Evolutionary conservation across 2,888 invertebrate genomes (phyloP), one percentile per base, ranked within the genome.

Genomic region (Tenthredo scrophulariae): DNA sequence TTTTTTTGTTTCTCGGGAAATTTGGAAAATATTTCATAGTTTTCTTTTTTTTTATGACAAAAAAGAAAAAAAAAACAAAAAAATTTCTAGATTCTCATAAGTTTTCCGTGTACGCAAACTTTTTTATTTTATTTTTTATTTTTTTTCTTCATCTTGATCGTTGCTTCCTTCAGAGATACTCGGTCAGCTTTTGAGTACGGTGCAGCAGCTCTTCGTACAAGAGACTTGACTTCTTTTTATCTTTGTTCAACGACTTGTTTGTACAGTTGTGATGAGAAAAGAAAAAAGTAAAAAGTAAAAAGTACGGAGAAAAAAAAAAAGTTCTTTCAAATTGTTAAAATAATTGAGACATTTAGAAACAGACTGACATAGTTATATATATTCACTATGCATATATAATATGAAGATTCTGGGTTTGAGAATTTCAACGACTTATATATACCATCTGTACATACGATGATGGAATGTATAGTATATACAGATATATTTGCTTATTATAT

Each of bases 321-420:
- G 10, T 62, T 26, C 10, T 79, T 7, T 54, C 33, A 79, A 37
- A 79, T 79, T 79, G 54, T 58, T 15, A 33, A 58, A 79, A 79
- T 79, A 79, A 79, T 79, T 79, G 33, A 37, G 33, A 79, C 58
- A n/a, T 79, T 37, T 18, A 22, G 26, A 46, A 46, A 37, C 15
- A 22, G 10, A 43, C 29, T n/a, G 46, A 46, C 26, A n/a, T n/a
- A 18, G 15, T 33, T 7, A 37, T 37, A 37, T 4, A 4, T 37
- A n/a, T n/a, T 54, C 54, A 54, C n/a, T 54, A n/a, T 54, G 50
- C 50, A 50, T 18, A n/a, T 18, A 18, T 7, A 3, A 46, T 13
- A 50, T 54, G n/a, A 54, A n/a, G 54, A 54, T 54, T 18, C 54
- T 54, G n/a, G 7, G n/a, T n/a, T n/a, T 46, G 3, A 15, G 15